phyloP scores from a whole-genome alignment of 1,140 invertebrate species.

The Zaprionus kolodkinae region DNA sequence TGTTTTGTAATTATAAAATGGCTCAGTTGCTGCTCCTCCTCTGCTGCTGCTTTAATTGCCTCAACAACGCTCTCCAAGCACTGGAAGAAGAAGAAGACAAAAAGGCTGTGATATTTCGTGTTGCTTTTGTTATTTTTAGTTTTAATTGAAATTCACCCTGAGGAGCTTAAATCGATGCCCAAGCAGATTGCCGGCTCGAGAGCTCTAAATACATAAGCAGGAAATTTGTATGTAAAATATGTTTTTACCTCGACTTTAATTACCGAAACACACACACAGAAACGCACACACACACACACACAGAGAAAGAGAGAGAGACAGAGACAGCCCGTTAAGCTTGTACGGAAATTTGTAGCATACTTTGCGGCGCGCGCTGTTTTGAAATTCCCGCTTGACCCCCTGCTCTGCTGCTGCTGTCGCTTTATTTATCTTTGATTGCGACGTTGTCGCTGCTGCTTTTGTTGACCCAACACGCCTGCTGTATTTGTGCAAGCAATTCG shows the following conservation, averaged over 20 bases:
- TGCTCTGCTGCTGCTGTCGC: not conserved
- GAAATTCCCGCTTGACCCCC: not conserved
- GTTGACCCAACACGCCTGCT: constrained; percentile 43
- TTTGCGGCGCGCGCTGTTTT: constrained; percentile 17
- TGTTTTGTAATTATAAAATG: constrained; percentile 70
- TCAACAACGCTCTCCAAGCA: constrained; percentile 53
- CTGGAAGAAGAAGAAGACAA: constrained; percentile 31
- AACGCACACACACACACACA: not conserved
- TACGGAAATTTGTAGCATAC: constrained; percentile 37
- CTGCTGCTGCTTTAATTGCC: constrained; percentile 32
- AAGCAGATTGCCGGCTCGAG: constrained; percentile 19
- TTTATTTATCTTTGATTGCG: constrained; percentile 60
- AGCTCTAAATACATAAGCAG: not conserved
- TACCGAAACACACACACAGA: not conserved
- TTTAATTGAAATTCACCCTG: constrained; percentile 58
- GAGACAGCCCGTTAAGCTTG: not conserved
- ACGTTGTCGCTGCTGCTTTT: constrained; percentile 41
- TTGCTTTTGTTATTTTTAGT: constrained; percentile 53
- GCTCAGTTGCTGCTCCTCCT: constrained; percentile 22
- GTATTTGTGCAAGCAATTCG: constrained; percentile 46
- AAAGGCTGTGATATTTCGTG: constrained; percentile 36
- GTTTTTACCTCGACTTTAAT: constrained; percentile 46
- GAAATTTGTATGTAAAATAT: constrained; percentile 16
- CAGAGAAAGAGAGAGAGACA: not conserved
- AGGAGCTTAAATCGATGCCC: constrained; percentile 44